These are phyloP conservation scores for Numenius arquata DNA, from an alignment of 2,113 vertebrate species.

Conservation along the genomic window DNA sequence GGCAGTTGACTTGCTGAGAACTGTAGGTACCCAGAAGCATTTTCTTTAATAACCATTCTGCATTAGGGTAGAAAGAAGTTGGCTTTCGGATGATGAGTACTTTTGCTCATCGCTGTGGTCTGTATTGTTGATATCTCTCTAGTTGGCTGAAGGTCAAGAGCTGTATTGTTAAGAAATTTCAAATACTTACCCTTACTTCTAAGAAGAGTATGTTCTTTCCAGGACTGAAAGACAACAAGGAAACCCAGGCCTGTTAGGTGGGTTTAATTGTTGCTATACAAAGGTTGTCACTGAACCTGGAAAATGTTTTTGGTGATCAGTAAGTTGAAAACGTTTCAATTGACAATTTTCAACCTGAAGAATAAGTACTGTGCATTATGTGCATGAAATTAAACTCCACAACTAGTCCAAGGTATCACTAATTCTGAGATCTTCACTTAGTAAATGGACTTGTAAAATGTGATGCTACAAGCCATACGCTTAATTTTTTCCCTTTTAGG, in stretches of 20 bases:
- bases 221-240: background rate
- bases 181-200: background rate
- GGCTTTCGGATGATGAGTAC: background rate
- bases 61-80: background rate
- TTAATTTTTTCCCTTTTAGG: background rate
- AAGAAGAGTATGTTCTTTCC: background rate
- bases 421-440: background rate
- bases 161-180: background rate
- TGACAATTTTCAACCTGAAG: background rate
- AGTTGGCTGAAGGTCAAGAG: background rate
- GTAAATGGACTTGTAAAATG: background rate
- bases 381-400: background rate
- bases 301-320: background rate
- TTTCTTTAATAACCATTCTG: background rate
- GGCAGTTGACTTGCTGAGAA: background rate
- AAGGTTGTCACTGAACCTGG: background rate
- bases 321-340: background rate
- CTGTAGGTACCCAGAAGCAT: background rate
- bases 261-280: background rate
- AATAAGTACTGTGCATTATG: background rate
- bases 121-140: background rate
- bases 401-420: background rate
- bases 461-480: accelerated
- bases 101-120: background rate
- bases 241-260: background rate